Evolutionary conservation across 1,140 invertebrate genomes (phyloP).

Genomic region (Diorhabda sublineata): DNA sequence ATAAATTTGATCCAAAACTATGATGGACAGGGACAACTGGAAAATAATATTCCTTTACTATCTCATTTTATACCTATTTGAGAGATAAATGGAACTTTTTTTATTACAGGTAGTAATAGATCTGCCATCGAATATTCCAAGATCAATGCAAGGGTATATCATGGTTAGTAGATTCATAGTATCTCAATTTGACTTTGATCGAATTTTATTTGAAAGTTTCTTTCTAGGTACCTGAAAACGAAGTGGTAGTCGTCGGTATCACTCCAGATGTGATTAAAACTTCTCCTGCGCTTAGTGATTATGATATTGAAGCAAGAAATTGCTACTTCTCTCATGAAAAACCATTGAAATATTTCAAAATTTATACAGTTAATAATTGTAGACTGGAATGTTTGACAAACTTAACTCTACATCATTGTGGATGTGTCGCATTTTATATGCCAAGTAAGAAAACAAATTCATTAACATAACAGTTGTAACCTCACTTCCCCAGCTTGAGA

Average conservation of each 20-base stretch:
- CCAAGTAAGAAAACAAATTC: constrained; percentile 16
- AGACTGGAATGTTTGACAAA: constrained; percentile 23
- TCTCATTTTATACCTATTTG: too few species aligned
- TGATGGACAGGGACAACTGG: too few species aligned
- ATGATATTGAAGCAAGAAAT: constrained; percentile 32
- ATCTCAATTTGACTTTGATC: too few species aligned
- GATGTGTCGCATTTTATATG: constrained; percentile 26
- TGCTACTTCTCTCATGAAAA: constrained; percentile 55
- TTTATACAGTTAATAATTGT: constrained; percentile 21
- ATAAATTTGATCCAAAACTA: too few species aligned
- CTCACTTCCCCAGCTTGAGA: background rate
- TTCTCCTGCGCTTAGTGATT: constrained; percentile 31
- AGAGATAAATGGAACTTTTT: too few species aligned
- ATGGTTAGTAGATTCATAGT: too few species aligned
- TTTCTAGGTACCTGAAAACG: constrained; percentile 51
- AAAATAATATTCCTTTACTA: too few species aligned
- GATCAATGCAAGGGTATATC: too few species aligned
- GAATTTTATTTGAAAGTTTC: constrained; percentile 28
- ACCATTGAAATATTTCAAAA: constrained; percentile 44
- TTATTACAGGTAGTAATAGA: too few species aligned
- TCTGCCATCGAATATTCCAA: too few species aligned
- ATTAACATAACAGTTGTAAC: background rate
- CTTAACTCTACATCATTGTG: constrained; percentile 20
- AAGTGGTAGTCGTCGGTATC: constrained; percentile 45
- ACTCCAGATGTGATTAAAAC: constrained; percentile 26